Evolutionary conservation across 2,113 vertebrate species (phyloP), one percentile per base, ranked within the genome.

Genomic region (Labeo catla): DNA sequence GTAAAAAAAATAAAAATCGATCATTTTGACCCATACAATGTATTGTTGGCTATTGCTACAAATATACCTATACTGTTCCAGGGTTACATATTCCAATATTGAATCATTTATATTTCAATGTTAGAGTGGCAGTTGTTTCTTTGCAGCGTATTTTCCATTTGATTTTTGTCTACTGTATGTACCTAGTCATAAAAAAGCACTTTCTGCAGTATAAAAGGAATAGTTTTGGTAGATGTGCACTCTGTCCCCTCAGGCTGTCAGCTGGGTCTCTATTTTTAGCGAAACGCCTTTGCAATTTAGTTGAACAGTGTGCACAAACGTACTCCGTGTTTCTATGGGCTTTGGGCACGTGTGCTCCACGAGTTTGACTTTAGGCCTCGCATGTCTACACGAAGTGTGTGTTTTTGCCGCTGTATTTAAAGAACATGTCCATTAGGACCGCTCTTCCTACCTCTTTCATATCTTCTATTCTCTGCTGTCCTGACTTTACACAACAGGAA

Each of bases 221-320:
- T 47, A 34, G 57, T 70, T 50, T 88, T 72, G 84, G 84, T 87
- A 89, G 90, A 84, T 84, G 34, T 49, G 8, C 89, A 84, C 49
- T 70, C 86, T n/a, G 72, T 91, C 89, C 89, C 88, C 90, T 81
- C 87, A 81, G 91, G 92, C 90, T 88, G 88, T 93, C 88, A 91
- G 91, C 91, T 91, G 90, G 87, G 85, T 76, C 87, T 86, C 91
- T 93, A 93, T 92, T 93, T 94, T 91, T 92, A 92, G 89, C 85
- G 52, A 72, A 87, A 90, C 85, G 85, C 92, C 91, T 90, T 82
- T 86, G 84, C 90, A 91, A 87, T 92, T 93, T 87, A 90, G 88
- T 85, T 83, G 81, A 90, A 93, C 91, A 92, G 89, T 91, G 89
- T 86, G 84, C 90, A 74, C 16, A 59, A 91, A 87, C 88, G 49